Base-by-base conservation (phyloP, 2,888 invertebrate genomes). In the Taenaris catops region DNA sequence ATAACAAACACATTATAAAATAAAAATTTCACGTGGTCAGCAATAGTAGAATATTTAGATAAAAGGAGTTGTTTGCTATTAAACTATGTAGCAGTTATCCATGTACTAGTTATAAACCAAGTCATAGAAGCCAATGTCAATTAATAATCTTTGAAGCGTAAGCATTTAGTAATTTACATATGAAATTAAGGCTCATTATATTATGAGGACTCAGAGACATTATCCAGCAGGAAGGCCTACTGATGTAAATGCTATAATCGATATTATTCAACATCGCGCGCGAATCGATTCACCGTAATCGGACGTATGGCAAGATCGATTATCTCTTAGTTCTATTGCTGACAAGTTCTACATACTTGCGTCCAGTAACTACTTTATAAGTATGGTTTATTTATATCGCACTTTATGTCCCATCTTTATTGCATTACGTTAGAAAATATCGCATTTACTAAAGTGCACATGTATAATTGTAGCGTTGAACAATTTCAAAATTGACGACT, bases 181-280 rank as follows among this genome's bases (percentile, higher is more conserved):
- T 57, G 58, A 72, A 71, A 73, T 71, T 69, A 71, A 67, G 55
- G 33, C 19, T 38, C 32, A 34, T 65, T 63, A 65, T 55, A 65
- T 65, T 66, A 65, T 62, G 50, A 50, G 58, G 51, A 34, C 17
- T 31, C 28, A 20, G 17, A 37, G 17, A 37, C 25, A 20, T 33
- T 34, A 21, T 28, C 20, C 21, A 18, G n/a, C 24, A 60, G 48
- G 70, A 68, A 68, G 65, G 62, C 45, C 48, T 62, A 58, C 62
- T 58, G 65, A 65, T 63, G 66, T 70, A 68, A 73, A 73, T 68
- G 66, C 69, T 70, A 68, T 78, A 71, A 78, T 75, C 72, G 70
- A 69, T 74, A 68, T 76, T 71, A 67, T 69, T 67, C 61, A 55
- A 64, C 63, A 60, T 70, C 65, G 62, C 61, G 58, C 58, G 60